Percentiles rank a stretch among this genome's conserved stretches.
These are phyloP conservation scores for Drosophila sp. DNA, from an alignment of 1,140 invertebrate species.

Conservation along the genomic window DNA sequence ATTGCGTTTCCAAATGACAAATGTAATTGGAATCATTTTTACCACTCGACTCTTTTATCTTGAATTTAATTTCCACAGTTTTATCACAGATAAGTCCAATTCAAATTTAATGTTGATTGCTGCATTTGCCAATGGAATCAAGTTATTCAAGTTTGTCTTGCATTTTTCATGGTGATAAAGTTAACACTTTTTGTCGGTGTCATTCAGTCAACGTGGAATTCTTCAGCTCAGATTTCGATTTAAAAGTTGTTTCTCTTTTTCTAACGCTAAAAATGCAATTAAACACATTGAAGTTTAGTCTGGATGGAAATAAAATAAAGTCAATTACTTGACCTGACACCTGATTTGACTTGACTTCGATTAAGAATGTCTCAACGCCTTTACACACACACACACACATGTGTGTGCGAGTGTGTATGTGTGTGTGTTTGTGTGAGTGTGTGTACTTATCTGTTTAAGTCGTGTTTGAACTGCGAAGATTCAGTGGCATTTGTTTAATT, in stretches of 20 bases:
- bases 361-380: conserved; percentile 22
- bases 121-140: not conserved
- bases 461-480: conserved; percentile 37
- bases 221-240: not conserved
- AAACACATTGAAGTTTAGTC: not conserved
- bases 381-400: not conserved
- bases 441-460: conserved; percentile 38
- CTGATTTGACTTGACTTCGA: conserved; percentile 29
- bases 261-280: not conserved
- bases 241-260: not conserved
- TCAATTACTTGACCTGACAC: conserved; percentile 38
- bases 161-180: not conserved
- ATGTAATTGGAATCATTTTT: too few species aligned
- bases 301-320: not conserved
- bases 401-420: conserved; percentile 3
- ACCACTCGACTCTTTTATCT: too few species aligned
- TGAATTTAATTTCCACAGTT: too few species aligned
- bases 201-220: not conserved
- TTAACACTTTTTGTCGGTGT: not conserved
- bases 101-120: too few species aligned
- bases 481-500: conserved; percentile 67
- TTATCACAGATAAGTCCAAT: too few species aligned
- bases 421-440: conserved; percentile 1
- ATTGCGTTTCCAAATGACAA: too few species aligned
- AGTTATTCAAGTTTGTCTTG: not conserved